phyloP scores from a whole-genome alignment of 2,888 invertebrate genomes.

The Sabatieria punctata region DNA sequence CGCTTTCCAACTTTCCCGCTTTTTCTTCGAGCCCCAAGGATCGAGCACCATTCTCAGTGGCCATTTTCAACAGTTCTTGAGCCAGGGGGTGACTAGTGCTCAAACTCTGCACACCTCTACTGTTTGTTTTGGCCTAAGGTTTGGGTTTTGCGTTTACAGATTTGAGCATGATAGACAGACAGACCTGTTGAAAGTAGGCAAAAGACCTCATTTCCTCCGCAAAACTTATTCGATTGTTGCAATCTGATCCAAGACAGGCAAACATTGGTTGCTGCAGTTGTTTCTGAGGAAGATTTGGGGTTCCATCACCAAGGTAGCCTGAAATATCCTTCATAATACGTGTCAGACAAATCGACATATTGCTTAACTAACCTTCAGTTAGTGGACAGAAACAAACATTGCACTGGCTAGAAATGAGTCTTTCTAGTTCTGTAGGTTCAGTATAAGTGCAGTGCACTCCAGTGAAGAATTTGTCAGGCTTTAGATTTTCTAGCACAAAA shows the following conservation, averaged over 20 bases:
- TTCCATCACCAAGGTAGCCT: constrained; percentile 27
- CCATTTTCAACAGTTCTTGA: constrained; percentile 16
- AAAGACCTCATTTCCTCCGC: constrained; percentile 28
- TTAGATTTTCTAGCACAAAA: constrained; percentile 13
- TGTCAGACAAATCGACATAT: not conserved
- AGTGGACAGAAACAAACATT: constrained; percentile 24
- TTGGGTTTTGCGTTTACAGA: not conserved
- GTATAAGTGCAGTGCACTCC: constrained; percentile 27
- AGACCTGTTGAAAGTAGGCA: constrained; percentile 24
- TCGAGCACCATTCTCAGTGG: constrained; percentile 22
- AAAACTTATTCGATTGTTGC: constrained; percentile 25
- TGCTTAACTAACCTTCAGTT: constrained; percentile 18
- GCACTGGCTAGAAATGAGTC: constrained; percentile 13
- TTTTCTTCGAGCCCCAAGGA: constrained; percentile 15
- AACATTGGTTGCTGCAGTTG: constrained; percentile 5
- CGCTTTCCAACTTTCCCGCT: constrained; percentile 10
- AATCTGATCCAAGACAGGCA: constrained; percentile 26
- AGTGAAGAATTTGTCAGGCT: constrained; percentile 15
- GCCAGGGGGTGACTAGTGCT: too few species aligned
- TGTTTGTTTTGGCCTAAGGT: constrained; percentile 18
- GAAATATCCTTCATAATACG: not conserved
- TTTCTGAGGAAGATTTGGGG: constrained; percentile 14
- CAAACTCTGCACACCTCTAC: too few species aligned
- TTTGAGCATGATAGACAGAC: not conserved
- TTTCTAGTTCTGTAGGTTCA: constrained; percentile 13